Percentiles rank a stretch among this genome's conserved stretches.
Conservation (phyloP, 1,140 invertebrate genomes). For the Lordiphosa mommai region DNA sequence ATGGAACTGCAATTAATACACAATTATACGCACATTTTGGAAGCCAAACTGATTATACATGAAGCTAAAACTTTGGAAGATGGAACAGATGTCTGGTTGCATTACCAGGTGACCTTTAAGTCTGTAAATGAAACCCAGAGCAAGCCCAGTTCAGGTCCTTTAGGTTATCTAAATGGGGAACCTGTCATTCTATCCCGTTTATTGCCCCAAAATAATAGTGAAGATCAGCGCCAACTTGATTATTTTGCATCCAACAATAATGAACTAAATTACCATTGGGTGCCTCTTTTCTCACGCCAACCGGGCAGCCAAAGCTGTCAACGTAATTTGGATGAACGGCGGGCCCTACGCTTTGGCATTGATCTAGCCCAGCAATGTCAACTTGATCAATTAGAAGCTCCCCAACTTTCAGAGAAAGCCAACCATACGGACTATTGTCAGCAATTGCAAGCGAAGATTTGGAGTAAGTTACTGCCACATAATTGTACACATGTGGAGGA, state of each 20-base stretch:
- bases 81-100: slow-evolving; percentile 33
- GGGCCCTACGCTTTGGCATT: slow-evolving; percentile 45
- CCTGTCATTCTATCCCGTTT: slow-evolving; percentile 48
- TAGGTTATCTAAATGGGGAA: slow-evolving; percentile 56
- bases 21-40: slow-evolving; percentile 49
- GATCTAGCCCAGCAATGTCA: slow-evolving; percentile 50
- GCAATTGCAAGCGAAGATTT: slow-evolving; percentile 43
- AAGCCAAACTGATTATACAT: slow-evolving; percentile 19
- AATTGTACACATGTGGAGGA: slow-evolving; percentile 26
- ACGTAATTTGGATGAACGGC: background rate
- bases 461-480: slow-evolving; percentile 37
- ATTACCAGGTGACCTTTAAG: slow-evolving; percentile 19
- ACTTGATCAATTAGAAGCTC: slow-evolving; percentile 15
- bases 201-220: slow-evolving; percentile 29
- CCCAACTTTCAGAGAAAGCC: slow-evolving; percentile 9
- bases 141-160: slow-evolving; percentile 50
- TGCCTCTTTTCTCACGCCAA: slow-evolving; percentile 22
- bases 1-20: slow-evolving; percentile 41
- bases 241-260: slow-evolving; percentile 36
- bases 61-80: background rate
- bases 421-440: slow-evolving; percentile 63
- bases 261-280: slow-evolving; percentile 25
- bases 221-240: slow-evolving; percentile 14
- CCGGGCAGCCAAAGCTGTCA: slow-evolving; percentile 17
- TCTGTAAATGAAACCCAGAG: background rate